These are phyloP conservation scores for Platyrinchus mystaceus DNA, from an alignment of 2,797 vertebrate genomes.

Conservation along the genomic window DNA sequence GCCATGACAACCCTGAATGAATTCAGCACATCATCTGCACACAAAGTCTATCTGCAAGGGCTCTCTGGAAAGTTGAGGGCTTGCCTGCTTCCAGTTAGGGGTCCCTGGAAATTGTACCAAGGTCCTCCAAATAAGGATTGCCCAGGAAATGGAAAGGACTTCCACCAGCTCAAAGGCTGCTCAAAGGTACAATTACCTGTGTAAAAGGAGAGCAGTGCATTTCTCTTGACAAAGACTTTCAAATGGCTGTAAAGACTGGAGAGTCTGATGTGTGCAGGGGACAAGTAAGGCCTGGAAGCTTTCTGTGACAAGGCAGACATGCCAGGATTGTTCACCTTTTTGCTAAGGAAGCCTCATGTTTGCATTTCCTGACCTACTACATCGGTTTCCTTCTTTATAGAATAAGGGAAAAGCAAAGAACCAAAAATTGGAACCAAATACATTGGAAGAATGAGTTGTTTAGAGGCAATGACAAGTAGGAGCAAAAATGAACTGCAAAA, in stretches of 20 bases:
- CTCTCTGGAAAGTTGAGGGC: background rate
- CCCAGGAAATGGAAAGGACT: background rate
- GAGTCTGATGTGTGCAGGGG: background rate
- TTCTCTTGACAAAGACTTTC: background rate
- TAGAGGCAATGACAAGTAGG: background rate
- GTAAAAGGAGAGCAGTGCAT: background rate
- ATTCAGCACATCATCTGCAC: slow-evolving; percentile 9
- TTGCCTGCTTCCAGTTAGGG: background rate
- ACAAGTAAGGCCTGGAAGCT: background rate
- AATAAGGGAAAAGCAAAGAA: background rate
- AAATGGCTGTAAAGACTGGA: background rate
- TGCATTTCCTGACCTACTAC: background rate
- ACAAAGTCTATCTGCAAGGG: background rate
- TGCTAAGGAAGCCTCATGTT: background rate
- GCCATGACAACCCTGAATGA: background rate
- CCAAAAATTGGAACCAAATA: background rate
- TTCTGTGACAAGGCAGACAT: background rate
- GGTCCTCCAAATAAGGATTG: background rate
- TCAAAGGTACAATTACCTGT: background rate
- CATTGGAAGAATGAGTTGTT: background rate
- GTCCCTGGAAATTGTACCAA: background rate
- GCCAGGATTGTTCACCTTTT: background rate
- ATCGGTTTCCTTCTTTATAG: background rate
- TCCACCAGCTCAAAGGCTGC: background rate
- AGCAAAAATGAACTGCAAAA: background rate